phyloP scores from a whole-genome alignment of 2,888 invertebrate species.

The Hypomecis punctinalis region DNA sequence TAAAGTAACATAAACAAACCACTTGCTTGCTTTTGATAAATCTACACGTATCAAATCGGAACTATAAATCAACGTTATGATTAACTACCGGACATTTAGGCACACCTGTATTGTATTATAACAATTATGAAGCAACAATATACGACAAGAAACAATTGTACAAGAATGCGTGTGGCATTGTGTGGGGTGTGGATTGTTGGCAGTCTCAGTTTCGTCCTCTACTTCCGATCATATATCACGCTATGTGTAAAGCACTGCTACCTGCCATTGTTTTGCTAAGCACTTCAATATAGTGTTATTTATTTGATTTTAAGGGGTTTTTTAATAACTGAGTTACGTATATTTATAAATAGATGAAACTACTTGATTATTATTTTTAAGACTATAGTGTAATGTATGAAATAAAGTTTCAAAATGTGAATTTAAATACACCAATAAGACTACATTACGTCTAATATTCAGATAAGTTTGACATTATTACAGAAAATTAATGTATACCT shows the following conservation, averaged over 20 bases:
- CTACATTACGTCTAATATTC: too few species aligned
- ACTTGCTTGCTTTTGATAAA: too few species aligned
- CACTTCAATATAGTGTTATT: slow-evolving; percentile 11
- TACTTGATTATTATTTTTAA: too few species aligned
- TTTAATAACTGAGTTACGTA: too few species aligned
- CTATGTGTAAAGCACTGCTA: slow-evolving; percentile 26
- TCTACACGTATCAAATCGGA: too few species aligned
- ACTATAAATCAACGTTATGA: not conserved
- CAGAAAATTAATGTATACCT: too few species aligned
- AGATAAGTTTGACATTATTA: too few species aligned
- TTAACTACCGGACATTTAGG: slow-evolving; percentile 1
- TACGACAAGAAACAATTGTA: slow-evolving; percentile 23
- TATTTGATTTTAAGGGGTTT: not conserved
- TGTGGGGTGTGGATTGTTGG: slow-evolving; percentile 10
- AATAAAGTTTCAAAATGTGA: too few species aligned
- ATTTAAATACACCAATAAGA: too few species aligned
- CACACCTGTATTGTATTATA: not conserved
- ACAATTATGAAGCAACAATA: slow-evolving; percentile 25
- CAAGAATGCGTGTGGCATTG: slow-evolving; percentile 30
- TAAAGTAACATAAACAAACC: too few species aligned
- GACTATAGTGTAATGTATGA: too few species aligned
- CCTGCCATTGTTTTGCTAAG: slow-evolving; percentile 25
- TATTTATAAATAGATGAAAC: too few species aligned
- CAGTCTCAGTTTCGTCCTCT: slow-evolving; percentile 22
- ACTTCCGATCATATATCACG: slow-evolving; percentile 30